These are phyloP conservation scores for Tinamus guttatus DNA, from an alignment of 2,113 vertebrate species.

Conservation along the genomic window DNA sequence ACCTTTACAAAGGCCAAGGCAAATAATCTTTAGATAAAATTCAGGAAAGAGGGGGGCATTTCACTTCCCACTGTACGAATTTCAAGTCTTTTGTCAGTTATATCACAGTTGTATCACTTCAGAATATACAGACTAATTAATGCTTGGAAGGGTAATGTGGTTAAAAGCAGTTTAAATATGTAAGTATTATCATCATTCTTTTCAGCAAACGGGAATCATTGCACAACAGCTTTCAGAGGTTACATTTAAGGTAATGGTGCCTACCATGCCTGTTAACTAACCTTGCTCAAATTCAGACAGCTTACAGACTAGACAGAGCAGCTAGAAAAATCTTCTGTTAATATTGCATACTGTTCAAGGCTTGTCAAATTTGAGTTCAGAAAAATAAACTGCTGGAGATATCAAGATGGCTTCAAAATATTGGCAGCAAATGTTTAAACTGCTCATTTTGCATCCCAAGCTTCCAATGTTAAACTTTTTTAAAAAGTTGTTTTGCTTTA, in stretches of 20 bases:
- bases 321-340: background rate
- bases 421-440: background rate
- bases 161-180: background rate
- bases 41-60: background rate
- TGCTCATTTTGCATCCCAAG: background rate
- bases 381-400: background rate
- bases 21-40: background rate
- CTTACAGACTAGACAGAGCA: background rate
- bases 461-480: background rate
- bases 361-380: background rate
- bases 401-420: background rate
- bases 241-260: background rate
- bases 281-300: background rate
- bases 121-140: background rate
- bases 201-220: background rate
- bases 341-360: background rate
- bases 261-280: background rate
- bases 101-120: background rate
- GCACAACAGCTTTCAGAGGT: background rate
- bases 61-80: background rate
- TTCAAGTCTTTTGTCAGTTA: background rate
- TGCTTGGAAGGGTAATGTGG: background rate
- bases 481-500: background rate
- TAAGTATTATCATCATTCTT: background rate
- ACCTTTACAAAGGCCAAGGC: background rate